Evolutionary conservation across 2,888 invertebrate species (phyloP).

Genomic region (Dromius quadrimaculatus): DNA sequence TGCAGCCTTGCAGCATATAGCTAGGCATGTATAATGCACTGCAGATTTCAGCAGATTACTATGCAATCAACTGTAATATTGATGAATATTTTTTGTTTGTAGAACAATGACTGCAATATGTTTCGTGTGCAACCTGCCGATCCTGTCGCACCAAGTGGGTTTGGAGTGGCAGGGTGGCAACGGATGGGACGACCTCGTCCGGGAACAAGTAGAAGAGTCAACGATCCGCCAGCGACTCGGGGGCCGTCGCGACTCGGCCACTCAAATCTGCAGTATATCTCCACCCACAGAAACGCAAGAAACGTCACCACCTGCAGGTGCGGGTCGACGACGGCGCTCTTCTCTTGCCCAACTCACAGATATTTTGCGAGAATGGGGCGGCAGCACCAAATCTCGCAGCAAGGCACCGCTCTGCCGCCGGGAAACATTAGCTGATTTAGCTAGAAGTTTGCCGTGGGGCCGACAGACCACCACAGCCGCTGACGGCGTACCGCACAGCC

Average conservation of each 20-base stretch:
- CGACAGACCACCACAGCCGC: constrained; percentile 73
- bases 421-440: constrained; percentile 89
- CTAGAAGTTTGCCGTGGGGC: constrained; percentile 86
- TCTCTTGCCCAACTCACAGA: constrained; percentile 91
- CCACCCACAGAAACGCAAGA: constrained; percentile 82
- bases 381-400: constrained; percentile 70
- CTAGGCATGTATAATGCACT: constrained; percentile 32
- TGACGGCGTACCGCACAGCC: constrained; percentile 63
- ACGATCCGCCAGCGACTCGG: constrained; percentile 87
- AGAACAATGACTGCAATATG: constrained; percentile 96
- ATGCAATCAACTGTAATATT: not conserved
- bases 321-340: constrained; percentile 82
- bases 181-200: constrained; percentile 92
- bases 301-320: constrained; percentile 76
- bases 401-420: constrained; percentile 82
- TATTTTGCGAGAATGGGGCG: constrained; percentile 88
- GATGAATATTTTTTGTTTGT: constrained; percentile 61
- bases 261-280: constrained; percentile 87
- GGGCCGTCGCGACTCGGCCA: constrained; percentile 89
- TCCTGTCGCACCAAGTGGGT: constrained; percentile 93
- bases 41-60: not conserved
- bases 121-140: constrained; percentile 96
- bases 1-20: constrained; percentile 34
- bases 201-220: constrained; percentile 88
- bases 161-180: constrained; percentile 94